Percentiles rank a stretch among this genome's conserved stretches.
These are phyloP conservation scores for Tetramorium bicarinatum DNA, from an alignment of 2,888 invertebrate genomes.

Conservation along the genomic window DNA sequence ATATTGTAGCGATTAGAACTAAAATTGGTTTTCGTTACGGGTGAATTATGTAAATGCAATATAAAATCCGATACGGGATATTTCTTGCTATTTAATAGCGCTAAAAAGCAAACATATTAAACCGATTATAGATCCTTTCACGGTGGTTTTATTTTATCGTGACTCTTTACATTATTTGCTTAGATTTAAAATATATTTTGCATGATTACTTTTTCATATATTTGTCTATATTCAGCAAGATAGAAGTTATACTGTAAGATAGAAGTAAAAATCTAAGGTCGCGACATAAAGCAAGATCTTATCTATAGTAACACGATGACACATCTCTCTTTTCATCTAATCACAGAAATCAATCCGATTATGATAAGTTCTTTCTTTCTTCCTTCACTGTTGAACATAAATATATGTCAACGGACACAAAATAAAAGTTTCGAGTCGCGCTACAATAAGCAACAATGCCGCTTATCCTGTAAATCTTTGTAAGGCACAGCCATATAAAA, in stretches of 20 bases:
- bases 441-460: neutral
- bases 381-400: neutral
- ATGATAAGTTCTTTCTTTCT: neutral
- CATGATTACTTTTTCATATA: neutral
- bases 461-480: neutral
- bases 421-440: neutral
- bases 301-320: conserved; percentile 2
- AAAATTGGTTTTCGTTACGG: neutral
- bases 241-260: neutral
- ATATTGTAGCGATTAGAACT: neutral
- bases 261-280: neutral
- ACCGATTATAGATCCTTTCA: neutral
- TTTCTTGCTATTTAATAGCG: neutral
- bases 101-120: neutral
- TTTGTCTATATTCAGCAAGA: neutral
- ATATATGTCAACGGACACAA: neutral
- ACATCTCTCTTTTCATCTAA: neutral
- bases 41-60: neutral
- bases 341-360: neutral
- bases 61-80: neutral
- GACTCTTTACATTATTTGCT: neutral
- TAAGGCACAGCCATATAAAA: conserved; percentile 31
- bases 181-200: neutral
- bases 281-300: neutral
- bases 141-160: neutral